These are phyloP conservation scores for Epinephelus coioides DNA, from an alignment of 2,797 vertebrate species.

Conservation along the genomic window DNA sequence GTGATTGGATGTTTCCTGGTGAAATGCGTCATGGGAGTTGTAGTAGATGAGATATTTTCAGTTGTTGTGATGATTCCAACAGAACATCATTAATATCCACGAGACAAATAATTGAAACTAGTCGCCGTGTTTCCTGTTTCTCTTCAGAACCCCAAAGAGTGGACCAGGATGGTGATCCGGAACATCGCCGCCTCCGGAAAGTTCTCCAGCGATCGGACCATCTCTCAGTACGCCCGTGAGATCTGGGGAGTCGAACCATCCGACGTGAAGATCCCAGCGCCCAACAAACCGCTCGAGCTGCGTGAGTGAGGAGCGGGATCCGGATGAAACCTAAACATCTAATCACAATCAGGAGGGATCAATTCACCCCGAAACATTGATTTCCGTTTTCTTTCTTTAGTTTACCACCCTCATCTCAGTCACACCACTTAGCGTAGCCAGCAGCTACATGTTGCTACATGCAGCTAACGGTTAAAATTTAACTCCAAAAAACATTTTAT, in stretches of 20 bases:
- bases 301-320: neutral
- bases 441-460: too few species aligned
- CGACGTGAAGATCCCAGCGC: slow-evolving; percentile 88
- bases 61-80: too few species aligned
- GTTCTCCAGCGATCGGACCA: slow-evolving; percentile 93
- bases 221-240: slow-evolving; percentile 90
- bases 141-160: slow-evolving; percentile 85
- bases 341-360: neutral
- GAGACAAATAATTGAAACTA: neutral
- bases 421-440: too few species aligned
- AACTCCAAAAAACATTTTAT: too few species aligned
- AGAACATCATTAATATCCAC: too few species aligned
- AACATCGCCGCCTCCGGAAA: slow-evolving; percentile 92
- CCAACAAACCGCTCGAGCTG: slow-evolving; percentile 80
- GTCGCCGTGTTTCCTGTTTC: neutral
- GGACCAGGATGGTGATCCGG: slow-evolving; percentile 90
- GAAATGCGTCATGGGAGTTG: too few species aligned
- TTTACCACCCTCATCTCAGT: neutral
- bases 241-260: slow-evolving; percentile 92
- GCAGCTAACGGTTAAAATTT: too few species aligned
- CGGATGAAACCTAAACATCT: neutral
- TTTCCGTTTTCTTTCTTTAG: neutral
- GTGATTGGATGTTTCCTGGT: too few species aligned
- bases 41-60: too few species aligned
- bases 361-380: neutral